Evolutionary conservation across 2,113 vertebrate species (phyloP).

Genomic region (chimpanzee (Pan troglodytes)): NHGRI_mPanTro3-v2.1_pri NC_072403.2:93917501-93918000

Average conservation of each 20-base stretch:
- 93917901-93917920: too few species aligned
- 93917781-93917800: neutral
- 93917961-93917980: neutral
- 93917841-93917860: neutral
- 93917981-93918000: neutral
- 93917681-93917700: neutral
- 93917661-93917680: neutral
- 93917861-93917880: neutral
- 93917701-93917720: neutral
- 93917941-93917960: neutral
- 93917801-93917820: neutral
- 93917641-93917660: neutral
- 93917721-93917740: neutral
- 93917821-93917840: neutral
- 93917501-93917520: neutral
- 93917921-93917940: neutral
- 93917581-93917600: neutral
- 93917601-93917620: neutral
- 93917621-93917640: neutral
- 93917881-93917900: neutral
- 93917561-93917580: neutral
- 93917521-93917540: neutral
- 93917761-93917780: slow-evolving; percentile 14
- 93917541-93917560: neutral
- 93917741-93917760: neutral